Evolutionary conservation across 1,140 invertebrate genomes (phyloP).

Genomic region (Drosophila punjabiensis): DNA sequence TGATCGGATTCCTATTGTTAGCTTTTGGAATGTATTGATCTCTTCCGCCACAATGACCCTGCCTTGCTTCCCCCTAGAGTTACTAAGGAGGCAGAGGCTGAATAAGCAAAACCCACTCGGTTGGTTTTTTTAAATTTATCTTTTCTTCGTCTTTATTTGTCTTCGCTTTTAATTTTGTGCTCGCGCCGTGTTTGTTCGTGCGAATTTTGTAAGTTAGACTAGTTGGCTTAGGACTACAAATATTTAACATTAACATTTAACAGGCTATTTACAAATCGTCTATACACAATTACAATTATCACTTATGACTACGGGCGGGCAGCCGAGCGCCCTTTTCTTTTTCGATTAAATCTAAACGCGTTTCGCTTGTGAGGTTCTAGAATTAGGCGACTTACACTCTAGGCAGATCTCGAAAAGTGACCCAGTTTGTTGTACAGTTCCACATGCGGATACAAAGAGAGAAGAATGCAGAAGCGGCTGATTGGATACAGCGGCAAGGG

Average conservation of each 20-base stretch:
- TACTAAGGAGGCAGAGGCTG: not conserved
- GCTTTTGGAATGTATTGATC: conserved; percentile 6
- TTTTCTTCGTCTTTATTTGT: conserved; percentile 68
- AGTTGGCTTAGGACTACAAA: conserved; percentile 77
- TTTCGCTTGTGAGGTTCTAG: conserved; percentile 63
- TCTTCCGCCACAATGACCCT: conserved; percentile 35
- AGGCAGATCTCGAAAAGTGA: conserved; percentile 80
- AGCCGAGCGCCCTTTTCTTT: conserved; percentile 17
- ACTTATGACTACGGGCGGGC: conserved; percentile 59
- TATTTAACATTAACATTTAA: conserved; percentile 82
- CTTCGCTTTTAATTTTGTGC: conserved; percentile 68
- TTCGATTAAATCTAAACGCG: conserved; percentile 48
- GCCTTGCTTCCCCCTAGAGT: not conserved
- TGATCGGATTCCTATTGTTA: conserved; percentile 12
- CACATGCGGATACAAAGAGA: conserved; percentile 34
- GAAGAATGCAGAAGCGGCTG: conserved; percentile 10
- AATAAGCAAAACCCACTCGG: conserved; percentile 27
- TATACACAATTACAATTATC: conserved; percentile 77
- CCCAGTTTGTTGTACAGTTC: conserved; percentile 69
- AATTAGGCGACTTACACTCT: conserved; percentile 72
- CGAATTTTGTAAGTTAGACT: conserved; percentile 81
- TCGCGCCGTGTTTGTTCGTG: conserved; percentile 64
- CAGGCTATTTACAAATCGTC: conserved; percentile 78
- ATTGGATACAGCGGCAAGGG: not conserved
- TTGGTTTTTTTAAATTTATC: conserved; percentile 33